Evolutionary conservation across 2,113 vertebrate genomes (phyloP).

Genomic region (Sapajus apella): DNA sequence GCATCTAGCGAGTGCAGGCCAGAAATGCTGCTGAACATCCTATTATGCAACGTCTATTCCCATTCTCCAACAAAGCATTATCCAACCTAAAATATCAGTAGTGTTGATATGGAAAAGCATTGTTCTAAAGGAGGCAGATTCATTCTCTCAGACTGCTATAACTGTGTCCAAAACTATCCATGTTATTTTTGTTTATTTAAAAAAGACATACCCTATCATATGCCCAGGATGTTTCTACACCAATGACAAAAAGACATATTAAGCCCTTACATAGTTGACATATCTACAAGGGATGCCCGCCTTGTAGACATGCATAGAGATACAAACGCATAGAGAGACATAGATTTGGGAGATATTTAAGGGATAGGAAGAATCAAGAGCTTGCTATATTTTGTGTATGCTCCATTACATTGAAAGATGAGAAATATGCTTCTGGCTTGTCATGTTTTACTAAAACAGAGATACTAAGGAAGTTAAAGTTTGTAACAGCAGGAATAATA

Average conservation of each 20-base stretch:
- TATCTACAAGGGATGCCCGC: fast-evolving
- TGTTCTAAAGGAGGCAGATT: not conserved
- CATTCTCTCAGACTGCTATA: too few species aligned
- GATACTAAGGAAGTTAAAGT: not conserved
- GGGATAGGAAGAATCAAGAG: not conserved
- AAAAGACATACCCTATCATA: too few species aligned
- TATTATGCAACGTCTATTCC: not conserved
- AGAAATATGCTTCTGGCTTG: not conserved
- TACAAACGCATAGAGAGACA: not conserved
- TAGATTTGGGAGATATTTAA: not conserved
- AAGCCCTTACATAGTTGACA: not conserved
- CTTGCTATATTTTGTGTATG: not conserved
- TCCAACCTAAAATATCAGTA: not conserved
- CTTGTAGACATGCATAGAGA: too few species aligned
- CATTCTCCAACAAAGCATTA: too few species aligned
- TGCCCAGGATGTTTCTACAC: not conserved
- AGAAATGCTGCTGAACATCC: not conserved
- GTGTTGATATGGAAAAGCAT: not conserved
- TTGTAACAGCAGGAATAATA: not conserved
- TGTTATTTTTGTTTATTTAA: not conserved
- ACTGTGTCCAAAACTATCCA: not conserved
- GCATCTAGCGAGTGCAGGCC: not conserved
- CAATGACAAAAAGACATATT: not conserved
- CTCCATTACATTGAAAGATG: not conserved
- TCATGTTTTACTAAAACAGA: not conserved